Evolutionary conservation across 2,888 invertebrate genomes (phyloP).

Genomic region (Coelopa pilipes): DNA sequence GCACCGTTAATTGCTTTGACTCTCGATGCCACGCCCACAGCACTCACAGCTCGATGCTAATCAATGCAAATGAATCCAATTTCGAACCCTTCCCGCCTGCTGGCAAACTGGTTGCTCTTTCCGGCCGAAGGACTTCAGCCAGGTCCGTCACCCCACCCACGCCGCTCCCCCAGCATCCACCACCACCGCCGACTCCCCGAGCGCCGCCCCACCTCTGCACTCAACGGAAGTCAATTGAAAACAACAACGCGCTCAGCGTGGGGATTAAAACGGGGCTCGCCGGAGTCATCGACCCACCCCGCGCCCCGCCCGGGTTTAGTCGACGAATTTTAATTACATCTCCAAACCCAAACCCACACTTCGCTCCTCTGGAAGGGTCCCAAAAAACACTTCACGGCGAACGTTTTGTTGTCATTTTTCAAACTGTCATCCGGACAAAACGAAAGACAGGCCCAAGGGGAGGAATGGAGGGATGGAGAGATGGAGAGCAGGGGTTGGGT

Average conservation of each 20-base stretch:
- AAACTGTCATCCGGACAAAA: slow-evolving; percentile 23
- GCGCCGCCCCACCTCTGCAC: not conserved
- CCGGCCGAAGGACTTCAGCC: not conserved
- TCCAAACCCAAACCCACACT: not conserved
- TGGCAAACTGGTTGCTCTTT: not conserved
- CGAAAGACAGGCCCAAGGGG: not conserved
- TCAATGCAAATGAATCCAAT: slow-evolving; percentile 28
- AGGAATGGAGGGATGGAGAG: not conserved
- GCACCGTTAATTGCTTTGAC: not conserved
- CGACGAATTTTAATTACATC: not conserved
- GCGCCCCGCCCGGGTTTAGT: too few species aligned
- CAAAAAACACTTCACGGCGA: slow-evolving; percentile 7
- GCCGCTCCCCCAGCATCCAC: too few species aligned
- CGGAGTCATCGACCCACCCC: too few species aligned
- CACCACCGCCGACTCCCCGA: too few species aligned
- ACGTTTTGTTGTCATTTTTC: slow-evolving; percentile 22
- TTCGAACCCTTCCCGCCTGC: not conserved
- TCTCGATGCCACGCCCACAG: slow-evolving; percentile 1
- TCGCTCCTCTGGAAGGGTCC: not conserved
- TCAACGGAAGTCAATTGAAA: slow-evolving; percentile 1
- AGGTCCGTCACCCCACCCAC: too few species aligned
- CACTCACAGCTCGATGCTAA: slow-evolving; percentile 3
- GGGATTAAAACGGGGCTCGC: not conserved
- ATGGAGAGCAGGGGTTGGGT: not conserved
- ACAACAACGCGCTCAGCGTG: not conserved